phyloP scores from a whole-genome alignment of 2,888 invertebrate species.

The Protonemura montana region DNA sequence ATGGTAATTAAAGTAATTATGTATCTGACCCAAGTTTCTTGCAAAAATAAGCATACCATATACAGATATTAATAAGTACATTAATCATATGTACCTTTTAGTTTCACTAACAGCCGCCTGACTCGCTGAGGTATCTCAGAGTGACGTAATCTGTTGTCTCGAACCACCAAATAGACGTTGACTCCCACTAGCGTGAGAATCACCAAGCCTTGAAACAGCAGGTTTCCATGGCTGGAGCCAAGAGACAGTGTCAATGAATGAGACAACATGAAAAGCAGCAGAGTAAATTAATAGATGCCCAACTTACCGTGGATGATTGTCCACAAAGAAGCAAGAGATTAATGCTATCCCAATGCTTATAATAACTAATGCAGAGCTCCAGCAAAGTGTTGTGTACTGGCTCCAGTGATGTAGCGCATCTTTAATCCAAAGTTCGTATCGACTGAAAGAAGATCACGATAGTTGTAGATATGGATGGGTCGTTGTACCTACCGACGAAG shows the following conservation, averaged over 20 bases:
- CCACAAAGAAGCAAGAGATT: constrained; percentile 58
- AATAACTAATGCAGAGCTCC: constrained; percentile 69
- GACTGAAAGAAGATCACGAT: constrained; percentile 59
- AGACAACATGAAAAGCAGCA: neutral
- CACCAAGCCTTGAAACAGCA: constrained; percentile 65
- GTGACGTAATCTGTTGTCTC: constrained; percentile 71
- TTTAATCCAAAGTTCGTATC: constrained; percentile 59
- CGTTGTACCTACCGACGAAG: no score
- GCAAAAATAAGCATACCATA: no score
- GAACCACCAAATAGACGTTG: constrained; percentile 67
- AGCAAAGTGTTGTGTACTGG: constrained; percentile 71
- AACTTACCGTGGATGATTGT: constrained; percentile 52
- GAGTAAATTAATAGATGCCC: neutral
- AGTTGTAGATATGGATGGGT: neutral
- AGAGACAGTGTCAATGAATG: constrained; percentile 41
- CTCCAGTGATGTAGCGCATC: constrained; percentile 65
- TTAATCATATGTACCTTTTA: constrained; percentile 58
- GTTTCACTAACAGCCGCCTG: constrained; percentile 57
- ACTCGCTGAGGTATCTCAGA: constrained; percentile 65
- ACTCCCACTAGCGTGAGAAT: constrained; percentile 63
- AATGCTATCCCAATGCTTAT: constrained; percentile 64
- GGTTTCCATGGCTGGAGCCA: constrained; percentile 59
- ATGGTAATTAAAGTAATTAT: no score
- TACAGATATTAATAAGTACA: no score
- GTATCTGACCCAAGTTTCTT: no score